Conservation (phyloP, 2,888 invertebrate genomes). For the Halictus ligatus region DNA sequence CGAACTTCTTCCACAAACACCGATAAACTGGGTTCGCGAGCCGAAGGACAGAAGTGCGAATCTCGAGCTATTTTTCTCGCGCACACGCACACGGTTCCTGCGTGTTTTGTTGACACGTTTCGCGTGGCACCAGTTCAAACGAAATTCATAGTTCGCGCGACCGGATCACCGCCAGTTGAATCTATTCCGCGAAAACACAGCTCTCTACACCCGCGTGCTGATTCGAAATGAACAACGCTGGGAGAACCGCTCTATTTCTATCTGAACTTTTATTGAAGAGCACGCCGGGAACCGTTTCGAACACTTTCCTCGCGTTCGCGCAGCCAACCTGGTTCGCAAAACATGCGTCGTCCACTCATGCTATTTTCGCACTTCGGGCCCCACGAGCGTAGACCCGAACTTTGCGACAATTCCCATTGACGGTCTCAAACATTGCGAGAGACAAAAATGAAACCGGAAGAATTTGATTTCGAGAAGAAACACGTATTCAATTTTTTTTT, state of each 20-base stretch:
- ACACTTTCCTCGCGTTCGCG: neutral
- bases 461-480: too few species aligned
- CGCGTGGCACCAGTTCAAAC: conserved; percentile 48
- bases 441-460: too few species aligned
- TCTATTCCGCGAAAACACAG: conserved; percentile 33
- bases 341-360: neutral
- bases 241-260: conserved; percentile 34
- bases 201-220: conserved; percentile 10
- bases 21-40: neutral
- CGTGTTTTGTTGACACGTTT: conserved; percentile 12
- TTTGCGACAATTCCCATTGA: too few species aligned
- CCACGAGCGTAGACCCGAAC: neutral
- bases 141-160: conserved; percentile 32
- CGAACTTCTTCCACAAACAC: neutral
- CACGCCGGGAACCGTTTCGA: neutral
- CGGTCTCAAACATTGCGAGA: neutral
- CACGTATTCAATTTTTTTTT: too few species aligned
- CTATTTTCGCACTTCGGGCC: neutral
- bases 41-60: neutral
- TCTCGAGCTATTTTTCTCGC: neutral
- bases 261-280: conserved; percentile 29
- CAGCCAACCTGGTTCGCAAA: neutral
- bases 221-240: conserved; percentile 42
- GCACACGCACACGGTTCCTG: neutral
- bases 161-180: conserved; percentile 33